Percentiles rank a stretch among this genome's conserved stretches.
phyloP scores from a whole-genome alignment of 2,113 vertebrate genomes.

The Sinosuthora webbiana region DNA sequence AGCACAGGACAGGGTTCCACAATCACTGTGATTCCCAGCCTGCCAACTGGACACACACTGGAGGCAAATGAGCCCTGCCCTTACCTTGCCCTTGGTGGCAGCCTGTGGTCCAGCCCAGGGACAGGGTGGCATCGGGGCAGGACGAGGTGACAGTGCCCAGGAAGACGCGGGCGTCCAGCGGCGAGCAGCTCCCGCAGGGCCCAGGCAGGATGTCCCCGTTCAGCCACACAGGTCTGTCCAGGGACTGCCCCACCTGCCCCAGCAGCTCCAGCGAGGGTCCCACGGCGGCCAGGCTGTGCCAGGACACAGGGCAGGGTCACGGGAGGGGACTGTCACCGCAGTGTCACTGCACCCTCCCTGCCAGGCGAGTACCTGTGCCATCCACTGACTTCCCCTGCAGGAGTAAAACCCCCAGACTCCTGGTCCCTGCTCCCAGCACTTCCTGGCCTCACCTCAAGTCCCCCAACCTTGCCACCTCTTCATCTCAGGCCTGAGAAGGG shows the following conservation, averaged over 20 bases:
- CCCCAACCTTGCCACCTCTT: accelerated
- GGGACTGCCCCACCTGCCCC: not conserved
- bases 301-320: not conserved
- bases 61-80: not conserved
- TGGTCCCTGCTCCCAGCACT: not conserved
- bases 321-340: accelerated
- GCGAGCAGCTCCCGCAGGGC: accelerated
- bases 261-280: not conserved
- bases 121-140: not conserved
- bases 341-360: accelerated
- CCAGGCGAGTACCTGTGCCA: accelerated
- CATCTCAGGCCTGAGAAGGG: no score
- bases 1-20: no score
- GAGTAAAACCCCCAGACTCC: accelerated
- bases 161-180: not conserved
- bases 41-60: not conserved
- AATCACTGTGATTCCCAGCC: accelerated
- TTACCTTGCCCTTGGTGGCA: not conserved
- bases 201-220: not conserved
- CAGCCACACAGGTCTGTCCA: not conserved
- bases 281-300: not conserved
- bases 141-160: accelerated
- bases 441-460: accelerated
- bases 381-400: not conserved
- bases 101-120: not conserved